phyloP scores from a whole-genome alignment of 1,140 invertebrate genomes.

The Oryctes rhinoceros region DNA sequence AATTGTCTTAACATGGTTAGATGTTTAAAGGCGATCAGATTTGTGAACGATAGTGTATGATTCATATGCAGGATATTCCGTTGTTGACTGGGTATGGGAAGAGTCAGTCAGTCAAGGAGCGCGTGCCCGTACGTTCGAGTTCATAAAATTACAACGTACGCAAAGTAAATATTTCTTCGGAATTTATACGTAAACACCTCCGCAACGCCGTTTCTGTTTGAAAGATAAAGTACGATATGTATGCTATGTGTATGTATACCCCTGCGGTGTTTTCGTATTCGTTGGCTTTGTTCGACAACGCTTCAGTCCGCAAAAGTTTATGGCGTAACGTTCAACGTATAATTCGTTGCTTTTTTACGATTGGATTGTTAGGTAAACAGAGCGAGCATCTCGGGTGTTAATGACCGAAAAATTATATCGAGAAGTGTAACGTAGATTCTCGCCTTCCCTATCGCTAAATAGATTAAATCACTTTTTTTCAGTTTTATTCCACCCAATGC shows the following conservation, averaged over 20 bases:
- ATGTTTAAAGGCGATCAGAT: no score
- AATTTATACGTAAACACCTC: conserved; percentile 18
- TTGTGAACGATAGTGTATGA: no score
- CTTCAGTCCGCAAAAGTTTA: not conserved
- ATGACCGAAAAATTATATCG: conserved; percentile 19
- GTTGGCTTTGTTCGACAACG: not conserved
- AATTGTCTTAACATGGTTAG: no score
- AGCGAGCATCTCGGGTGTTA: not conserved
- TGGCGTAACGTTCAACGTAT: not conserved
- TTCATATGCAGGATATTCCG: no score
- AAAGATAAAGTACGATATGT: not conserved
- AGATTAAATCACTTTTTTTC: no score
- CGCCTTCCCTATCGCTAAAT: no score
- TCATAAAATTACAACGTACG: not conserved
- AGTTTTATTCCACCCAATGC: no score
- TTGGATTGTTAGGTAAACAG: not conserved
- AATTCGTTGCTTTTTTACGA: conserved; percentile 13
- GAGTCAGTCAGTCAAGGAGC: no score
- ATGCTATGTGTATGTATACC: not conserved
- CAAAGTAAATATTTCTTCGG: conserved; percentile 13
- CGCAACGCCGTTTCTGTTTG: not conserved
- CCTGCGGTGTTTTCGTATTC: not conserved
- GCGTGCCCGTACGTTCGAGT: not conserved
- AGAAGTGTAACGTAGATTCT: not conserved
- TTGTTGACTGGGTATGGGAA: no score